Base-by-base conservation (phyloP, 2,888 invertebrate genomes). In the Conistra vaccinii region DNA sequence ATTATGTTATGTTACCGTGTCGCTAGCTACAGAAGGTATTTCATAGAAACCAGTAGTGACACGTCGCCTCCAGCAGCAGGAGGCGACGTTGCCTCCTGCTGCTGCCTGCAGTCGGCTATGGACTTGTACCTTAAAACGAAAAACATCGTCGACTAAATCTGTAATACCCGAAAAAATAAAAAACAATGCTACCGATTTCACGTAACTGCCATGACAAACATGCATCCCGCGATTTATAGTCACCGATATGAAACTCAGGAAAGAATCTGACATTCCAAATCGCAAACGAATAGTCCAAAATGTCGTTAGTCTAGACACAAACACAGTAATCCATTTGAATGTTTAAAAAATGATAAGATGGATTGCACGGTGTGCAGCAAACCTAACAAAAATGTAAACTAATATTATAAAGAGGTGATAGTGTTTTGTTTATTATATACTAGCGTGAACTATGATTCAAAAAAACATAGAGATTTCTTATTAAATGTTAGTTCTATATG, bases 221-320 rank as follows among this genome's bases (percentile, higher is more conserved):
- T 32, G 39, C n/a, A 53, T 81, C 76, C 42, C 45, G 23, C 17
- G 57, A 80, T 80, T 77, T 80, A 82, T 76, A 29, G 83, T 45
- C 55, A 51, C 14, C n/a, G 29, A 69, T 70, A 82, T 83, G 65
- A 82, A 77, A 76, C 29, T 39, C 69, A 57, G 69, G 61, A 80
- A 48, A 69, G 32, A 60, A 69, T 76, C 39, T 61, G 60, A 69
- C 42, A 65, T 76, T 66, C 29, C 17, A 55, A 81, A 79, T 75
- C 62, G 51, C 39, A 63, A 61, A 76, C 63, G 53, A 65, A 76
- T 82, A 65, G 51, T 61, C 69, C 17, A n/a, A 61, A 69, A 82
- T 57, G 23, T 57, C 60, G 63, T 69, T 69, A 35, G 60, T 55
- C 35, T 26, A 45, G 26, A 10, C 53, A 55, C 17, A 58, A 81